Conservation (phyloP, 2,888 invertebrate genomes). For the Octodonta nipae region DNA sequence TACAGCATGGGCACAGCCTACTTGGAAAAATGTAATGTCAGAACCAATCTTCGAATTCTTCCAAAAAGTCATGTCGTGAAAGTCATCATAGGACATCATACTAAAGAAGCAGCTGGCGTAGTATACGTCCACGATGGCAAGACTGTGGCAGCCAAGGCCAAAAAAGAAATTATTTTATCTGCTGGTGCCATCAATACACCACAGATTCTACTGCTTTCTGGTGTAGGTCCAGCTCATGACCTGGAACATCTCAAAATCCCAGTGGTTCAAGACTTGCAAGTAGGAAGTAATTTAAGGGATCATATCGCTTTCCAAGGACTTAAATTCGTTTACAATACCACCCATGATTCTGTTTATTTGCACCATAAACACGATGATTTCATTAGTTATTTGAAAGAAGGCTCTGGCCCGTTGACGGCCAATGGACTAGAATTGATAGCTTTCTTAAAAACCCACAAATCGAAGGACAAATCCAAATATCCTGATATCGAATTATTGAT, state of each 20-base stretch:
- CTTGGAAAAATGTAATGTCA: constrained; percentile 41
- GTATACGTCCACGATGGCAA: constrained; percentile 42
- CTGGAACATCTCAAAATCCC: constrained; percentile 43
- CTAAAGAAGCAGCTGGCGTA: constrained; percentile 50
- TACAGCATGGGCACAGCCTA: constrained; percentile 57
- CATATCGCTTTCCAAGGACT: constrained; percentile 55
- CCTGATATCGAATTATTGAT: constrained; percentile 28
- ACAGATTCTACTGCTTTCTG: constrained; percentile 62
- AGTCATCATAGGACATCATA: constrained; percentile 43
- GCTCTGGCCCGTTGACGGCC: constrained; percentile 26
- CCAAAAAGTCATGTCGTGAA: constrained; percentile 47
- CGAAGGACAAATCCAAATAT: constrained; percentile 22
- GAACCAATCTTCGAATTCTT: constrained; percentile 50
- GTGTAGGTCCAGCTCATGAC: constrained; percentile 53
- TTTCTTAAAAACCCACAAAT: constrained; percentile 26
- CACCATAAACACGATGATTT: constrained; percentile 16
- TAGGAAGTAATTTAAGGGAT: constrained; percentile 58
- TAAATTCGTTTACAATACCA: constrained; percentile 34
- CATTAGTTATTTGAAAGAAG: constrained; percentile 27
- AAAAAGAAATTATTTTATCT: constrained; percentile 59
- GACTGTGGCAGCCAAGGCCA: constrained; percentile 43
- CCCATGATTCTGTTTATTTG: not conserved
- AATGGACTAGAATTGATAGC: constrained; percentile 23
- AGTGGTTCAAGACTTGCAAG: constrained; percentile 43
- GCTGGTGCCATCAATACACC: constrained; percentile 67